Conservation (phyloP, 2,113 vertebrate species). For the Ciconia stormi region DNA sequence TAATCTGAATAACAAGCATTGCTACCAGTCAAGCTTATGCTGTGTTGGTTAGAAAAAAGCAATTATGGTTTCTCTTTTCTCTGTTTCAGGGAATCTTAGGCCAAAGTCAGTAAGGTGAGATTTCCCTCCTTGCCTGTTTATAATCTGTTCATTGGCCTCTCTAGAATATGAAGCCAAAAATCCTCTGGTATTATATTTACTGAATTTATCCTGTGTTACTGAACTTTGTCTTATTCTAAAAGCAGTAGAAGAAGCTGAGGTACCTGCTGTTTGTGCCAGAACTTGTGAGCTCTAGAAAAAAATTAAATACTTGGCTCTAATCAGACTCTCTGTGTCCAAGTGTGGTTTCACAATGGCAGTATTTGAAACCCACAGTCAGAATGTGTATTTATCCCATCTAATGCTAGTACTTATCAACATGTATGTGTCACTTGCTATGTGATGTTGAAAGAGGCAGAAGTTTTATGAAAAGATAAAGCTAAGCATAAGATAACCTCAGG, state of each 20-base stretch:
- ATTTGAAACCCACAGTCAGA: constrained; percentile 24
- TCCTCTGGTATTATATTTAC: not conserved
- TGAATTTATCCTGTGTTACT: not conserved
- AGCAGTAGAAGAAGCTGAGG: not conserved
- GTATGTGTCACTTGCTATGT: constrained; percentile 8
- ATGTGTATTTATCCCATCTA: constrained; percentile 10
- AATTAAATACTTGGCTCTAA: not conserved
- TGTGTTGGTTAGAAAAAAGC: not conserved
- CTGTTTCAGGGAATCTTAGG: not conserved
- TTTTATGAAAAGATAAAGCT: constrained; percentile 18
- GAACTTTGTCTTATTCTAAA: not conserved
- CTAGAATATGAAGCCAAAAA: not conserved
- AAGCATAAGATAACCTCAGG: not conserved
- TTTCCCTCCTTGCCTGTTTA: not conserved
- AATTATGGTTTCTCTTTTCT: not conserved
- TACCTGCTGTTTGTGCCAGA: not conserved
- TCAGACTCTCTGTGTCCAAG: not conserved
- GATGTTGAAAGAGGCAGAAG: constrained; percentile 11
- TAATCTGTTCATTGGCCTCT: not conserved
- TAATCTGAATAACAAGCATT: not conserved
- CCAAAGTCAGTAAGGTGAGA: not conserved
- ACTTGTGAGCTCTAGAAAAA: not conserved
- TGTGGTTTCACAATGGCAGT: not conserved
- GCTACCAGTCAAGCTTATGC: not conserved
- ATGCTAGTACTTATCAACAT: not conserved